Evolutionary conservation across 1,140 invertebrate genomes (phyloP).

Genomic region (Temnothorax curvispinosus): DNA sequence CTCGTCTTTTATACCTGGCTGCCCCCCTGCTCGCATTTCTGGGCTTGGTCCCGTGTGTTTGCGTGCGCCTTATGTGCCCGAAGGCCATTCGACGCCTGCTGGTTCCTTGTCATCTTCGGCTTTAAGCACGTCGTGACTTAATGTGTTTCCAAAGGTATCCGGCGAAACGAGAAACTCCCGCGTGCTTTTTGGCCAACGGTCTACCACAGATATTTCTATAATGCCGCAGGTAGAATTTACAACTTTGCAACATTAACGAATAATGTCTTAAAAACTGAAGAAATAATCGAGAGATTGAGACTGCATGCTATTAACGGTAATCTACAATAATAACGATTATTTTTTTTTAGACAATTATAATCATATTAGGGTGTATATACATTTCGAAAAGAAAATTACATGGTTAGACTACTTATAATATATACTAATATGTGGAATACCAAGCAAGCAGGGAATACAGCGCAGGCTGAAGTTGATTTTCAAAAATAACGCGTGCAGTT

Average conservation of each 20-base stretch:
- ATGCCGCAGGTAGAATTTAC: not conserved
- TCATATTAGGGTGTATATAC: not conserved
- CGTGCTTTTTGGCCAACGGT: not conserved
- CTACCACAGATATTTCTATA: not conserved
- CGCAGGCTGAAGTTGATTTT: not conserved
- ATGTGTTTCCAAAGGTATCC: conserved; percentile 44
- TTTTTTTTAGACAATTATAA: not conserved
- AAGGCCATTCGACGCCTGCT: conserved; percentile 69
- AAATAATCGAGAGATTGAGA: not conserved
- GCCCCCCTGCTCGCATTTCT: conserved; percentile 68
- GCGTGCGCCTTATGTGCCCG: conserved; percentile 66
- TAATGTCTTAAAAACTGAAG: not conserved
- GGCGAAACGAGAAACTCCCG: conserved; percentile 40
- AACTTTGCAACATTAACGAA: not conserved
- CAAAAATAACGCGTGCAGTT: not conserved
- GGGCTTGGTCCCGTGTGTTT: conserved; percentile 52
- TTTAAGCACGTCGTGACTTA: conserved; percentile 71
- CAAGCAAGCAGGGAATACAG: not conserved
- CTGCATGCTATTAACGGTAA: not conserved
- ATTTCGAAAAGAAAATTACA: not conserved
- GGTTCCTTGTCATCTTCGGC: conserved; percentile 75
- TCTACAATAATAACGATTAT: not conserved
- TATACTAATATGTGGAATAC: not conserved
- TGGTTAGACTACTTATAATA: not conserved
- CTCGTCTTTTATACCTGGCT: conserved; percentile 76